Evolutionary conservation across 2,888 invertebrate species (phyloP), one percentile per base, ranked within the genome.

Genomic region (Dynastes tityus): DNA sequence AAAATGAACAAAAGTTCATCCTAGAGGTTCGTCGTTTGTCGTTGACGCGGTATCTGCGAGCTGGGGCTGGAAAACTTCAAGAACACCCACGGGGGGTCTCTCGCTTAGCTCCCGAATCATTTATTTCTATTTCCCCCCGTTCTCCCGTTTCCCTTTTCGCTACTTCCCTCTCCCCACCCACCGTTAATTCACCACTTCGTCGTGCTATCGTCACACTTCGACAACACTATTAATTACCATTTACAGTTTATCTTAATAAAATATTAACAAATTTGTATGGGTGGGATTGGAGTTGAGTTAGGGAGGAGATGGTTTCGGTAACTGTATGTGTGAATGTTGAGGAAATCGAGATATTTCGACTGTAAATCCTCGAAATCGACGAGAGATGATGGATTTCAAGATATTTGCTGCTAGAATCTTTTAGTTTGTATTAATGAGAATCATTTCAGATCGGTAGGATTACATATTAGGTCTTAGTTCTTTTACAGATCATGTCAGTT

Each of bases 171-270:
- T 64, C 29, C 4, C 64, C 37, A 11, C 37, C n/a, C 64, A 2
- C 2, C 37, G 29, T 64, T 6, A 6, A n/a, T 16, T 22, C 64
- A 37, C 32, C 64, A 1, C 64, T 13, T 16, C 16, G 51, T 51
- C n/a, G 9, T 70, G 27, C 32, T 29, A 40, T 37, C 27, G 45
- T 68, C 11, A 27, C 70, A 22, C 51, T 51, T 65, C 37, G 11
- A 58, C 58, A 67, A 68, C 32, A 55, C 58, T 58, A 68, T 77
- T 68, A 68, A 77, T 77, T 68, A 77, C 67, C 55, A 61, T 77
- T 77, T 61, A 55, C 77, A 58, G 68, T 77, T 77, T 58, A 70
- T 77, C 77, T 70, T 37, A 11, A 77, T 77, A 77, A 77, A 77
- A 77, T 77, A 77, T 77, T 67, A 77, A 77, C 67, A 65, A 78